phyloP scores from a whole-genome alignment of 2,888 invertebrate species.

The Oegoconia quadripuncta region DNA sequence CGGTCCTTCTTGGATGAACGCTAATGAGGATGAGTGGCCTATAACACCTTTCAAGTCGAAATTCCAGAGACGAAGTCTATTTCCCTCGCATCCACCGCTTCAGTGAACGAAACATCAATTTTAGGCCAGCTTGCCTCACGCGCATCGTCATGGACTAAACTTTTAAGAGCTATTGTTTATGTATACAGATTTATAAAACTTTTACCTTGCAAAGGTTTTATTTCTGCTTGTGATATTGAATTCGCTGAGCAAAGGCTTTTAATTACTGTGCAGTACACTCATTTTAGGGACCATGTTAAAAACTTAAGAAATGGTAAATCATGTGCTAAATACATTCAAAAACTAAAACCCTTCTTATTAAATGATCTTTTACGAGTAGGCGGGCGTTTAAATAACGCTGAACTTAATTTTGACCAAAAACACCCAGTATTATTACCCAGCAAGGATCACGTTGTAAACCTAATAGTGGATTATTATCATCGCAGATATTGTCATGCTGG shows the following conservation, averaged over 20 bases:
- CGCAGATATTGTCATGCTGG: not conserved
- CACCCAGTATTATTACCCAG: no score
- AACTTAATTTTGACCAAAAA: not conserved
- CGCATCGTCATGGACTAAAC: not conserved
- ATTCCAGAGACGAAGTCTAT: not conserved
- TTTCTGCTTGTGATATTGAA: not conserved
- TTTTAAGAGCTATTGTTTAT: not conserved
- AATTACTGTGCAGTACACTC: not conserved
- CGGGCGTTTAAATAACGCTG: not conserved
- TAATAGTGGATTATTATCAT: conserved; percentile 1
- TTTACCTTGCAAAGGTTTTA: not conserved
- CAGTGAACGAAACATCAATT: not conserved
- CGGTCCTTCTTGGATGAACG: conserved; percentile 8
- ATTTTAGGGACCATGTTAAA: no score
- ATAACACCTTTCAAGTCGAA: not conserved
- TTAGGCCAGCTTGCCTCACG: not conserved
- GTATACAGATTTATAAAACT: not conserved
- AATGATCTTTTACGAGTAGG: conserved; percentile 2
- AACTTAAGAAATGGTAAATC: no score
- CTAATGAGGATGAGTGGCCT: not conserved
- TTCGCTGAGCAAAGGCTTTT: not conserved
- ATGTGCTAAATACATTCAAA: no score
- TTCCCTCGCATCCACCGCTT: not conserved
- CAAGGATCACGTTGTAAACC: not conserved
- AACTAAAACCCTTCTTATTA: no score